These are phyloP conservation scores for Thymallus thymallus DNA, from an alignment of 2,113 vertebrate species.

Conservation along the genomic window DNA sequence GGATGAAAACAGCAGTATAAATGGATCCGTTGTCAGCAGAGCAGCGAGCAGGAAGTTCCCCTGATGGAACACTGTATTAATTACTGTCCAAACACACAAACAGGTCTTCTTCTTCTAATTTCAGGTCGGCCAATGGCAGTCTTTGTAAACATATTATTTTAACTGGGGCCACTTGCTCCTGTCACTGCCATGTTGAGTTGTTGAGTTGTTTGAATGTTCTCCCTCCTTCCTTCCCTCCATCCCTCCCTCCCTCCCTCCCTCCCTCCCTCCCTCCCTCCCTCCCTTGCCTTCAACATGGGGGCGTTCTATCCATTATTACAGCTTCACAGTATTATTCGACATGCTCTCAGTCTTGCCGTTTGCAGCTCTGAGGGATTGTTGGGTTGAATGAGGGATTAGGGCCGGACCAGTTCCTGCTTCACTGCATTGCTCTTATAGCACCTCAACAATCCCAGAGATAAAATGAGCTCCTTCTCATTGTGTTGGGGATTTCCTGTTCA, in stretches of 20 bases:
- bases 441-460: conserved; percentile 36
- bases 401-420: conserved; percentile 41
- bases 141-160: conserved; percentile 60
- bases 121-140: conserved; percentile 53
- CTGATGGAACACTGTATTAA: conserved; percentile 70
- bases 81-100: conserved; percentile 70
- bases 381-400: conserved; percentile 39
- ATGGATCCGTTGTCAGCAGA: conserved; percentile 71
- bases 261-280: conserved; percentile 25
- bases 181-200: conserved; percentile 35
- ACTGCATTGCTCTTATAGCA: conserved; percentile 31
- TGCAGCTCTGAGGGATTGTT: conserved; percentile 52
- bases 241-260: conserved; percentile 2
- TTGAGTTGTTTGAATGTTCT: conserved; percentile 43
- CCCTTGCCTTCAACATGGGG: conserved; percentile 31
- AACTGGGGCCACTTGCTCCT: conserved; percentile 48
- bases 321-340: conserved; percentile 54
- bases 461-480: conserved; percentile 40
- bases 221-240: conserved; percentile 10
- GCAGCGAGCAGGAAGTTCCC: conserved; percentile 61
- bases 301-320: conserved; percentile 59
- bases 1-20: conserved; percentile 65
- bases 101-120: conserved; percentile 65
- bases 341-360: conserved; percentile 43
- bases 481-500: conserved; percentile 32